These are phyloP conservation scores for Paradoxurus hermaphroditus DNA, from an alignment of 2,113 vertebrate genomes.

Conservation along the genomic window DNA sequence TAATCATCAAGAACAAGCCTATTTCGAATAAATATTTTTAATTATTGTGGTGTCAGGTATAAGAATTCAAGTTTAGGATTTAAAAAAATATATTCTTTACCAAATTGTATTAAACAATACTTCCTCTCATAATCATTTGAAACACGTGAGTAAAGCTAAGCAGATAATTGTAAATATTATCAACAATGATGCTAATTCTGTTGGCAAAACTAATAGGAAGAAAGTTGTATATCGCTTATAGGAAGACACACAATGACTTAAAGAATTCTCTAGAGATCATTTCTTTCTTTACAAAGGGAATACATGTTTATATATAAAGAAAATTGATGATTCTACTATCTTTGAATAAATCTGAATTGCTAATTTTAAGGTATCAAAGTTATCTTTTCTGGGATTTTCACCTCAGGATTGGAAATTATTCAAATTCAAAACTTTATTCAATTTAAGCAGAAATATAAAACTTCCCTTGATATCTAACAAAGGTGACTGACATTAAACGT, in stretches of 20 bases:
- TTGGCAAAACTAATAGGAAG: background rate
- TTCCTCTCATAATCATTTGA: background rate
- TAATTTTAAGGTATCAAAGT: conserved; percentile 50
- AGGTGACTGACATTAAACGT: conserved; percentile 6
- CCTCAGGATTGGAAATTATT: background rate
- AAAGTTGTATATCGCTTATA: background rate
- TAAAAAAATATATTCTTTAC: background rate
- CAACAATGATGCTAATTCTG: background rate
- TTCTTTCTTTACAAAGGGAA: background rate
- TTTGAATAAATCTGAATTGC: conserved; percentile 16
- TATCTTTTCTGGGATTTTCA: background rate
- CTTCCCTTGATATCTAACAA: conserved; percentile 31
- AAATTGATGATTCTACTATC: background rate
- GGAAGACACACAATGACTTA: background rate
- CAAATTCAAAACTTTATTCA: conserved; percentile 26
- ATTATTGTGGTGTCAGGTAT: background rate
- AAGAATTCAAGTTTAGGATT: background rate
- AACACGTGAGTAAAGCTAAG: background rate
- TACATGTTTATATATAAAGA: background rate
- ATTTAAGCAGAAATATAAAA: conserved; percentile 36
- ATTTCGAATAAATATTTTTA: background rate
- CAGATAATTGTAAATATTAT: background rate
- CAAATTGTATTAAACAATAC: background rate
- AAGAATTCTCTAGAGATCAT: background rate
- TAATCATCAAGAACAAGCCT: background rate